Evolutionary conservation across 2,888 invertebrate genomes (phyloP).

Genomic region (Leucoptera coffeella): DNA sequence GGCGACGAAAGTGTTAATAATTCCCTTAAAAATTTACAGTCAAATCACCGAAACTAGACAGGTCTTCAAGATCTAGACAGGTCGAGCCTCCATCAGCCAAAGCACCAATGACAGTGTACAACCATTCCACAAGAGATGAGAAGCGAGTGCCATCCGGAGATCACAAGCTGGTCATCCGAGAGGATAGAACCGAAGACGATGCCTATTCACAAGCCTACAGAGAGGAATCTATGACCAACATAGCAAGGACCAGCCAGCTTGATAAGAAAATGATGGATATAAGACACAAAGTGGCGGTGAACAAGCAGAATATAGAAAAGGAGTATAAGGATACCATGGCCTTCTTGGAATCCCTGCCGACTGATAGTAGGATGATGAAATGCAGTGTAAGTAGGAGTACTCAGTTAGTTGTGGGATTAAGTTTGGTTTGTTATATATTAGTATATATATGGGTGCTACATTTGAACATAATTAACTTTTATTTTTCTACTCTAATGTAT

Average conservation of each 20-base stretch:
- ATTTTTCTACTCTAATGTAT: no score
- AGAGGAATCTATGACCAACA: constrained; percentile 12
- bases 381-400: constrained; percentile 28
- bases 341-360: constrained; percentile 31
- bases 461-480: no score
- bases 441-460: no score
- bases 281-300: constrained; percentile 27
- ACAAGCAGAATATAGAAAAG: constrained; percentile 61
- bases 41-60: not conserved
- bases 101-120: constrained; percentile 26
- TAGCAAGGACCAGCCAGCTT: constrained; percentile 8
- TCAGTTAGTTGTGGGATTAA: no score
- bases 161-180: constrained; percentile 10
- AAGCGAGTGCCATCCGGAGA: not conserved
- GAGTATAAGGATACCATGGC: constrained; percentile 37
- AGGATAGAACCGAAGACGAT: constrained; percentile 20
- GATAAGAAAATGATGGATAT: constrained; percentile 14
- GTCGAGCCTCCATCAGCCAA: constrained; percentile 9
- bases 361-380: constrained; percentile 16
- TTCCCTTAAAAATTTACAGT: no score
- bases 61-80: not conserved
- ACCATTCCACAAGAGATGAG: constrained; percentile 26
- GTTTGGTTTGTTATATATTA: no score
- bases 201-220: constrained; percentile 31
- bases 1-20: no score